Percentiles rank a stretch among this genome's conserved stretches.
Evolutionary conservation across 2,888 invertebrate genomes (phyloP).

Genomic region (Stenodema calcarata): DNA sequence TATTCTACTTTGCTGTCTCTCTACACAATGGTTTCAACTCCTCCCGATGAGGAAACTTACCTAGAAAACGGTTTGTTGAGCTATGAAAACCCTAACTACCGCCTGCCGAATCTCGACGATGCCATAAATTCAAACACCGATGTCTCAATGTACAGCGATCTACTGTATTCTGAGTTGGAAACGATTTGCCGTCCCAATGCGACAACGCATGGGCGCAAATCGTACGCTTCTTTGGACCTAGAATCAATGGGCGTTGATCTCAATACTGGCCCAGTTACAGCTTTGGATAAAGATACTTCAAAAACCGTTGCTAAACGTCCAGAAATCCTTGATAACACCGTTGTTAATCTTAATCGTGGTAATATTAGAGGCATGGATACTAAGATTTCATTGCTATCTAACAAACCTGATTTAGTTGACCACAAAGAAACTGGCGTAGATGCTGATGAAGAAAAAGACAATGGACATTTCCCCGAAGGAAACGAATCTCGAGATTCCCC

Average conservation of each 20-base stretch:
- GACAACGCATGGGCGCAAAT: slow-evolving; percentile 62
- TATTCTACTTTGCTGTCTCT: slow-evolving; percentile 69
- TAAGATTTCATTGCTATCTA: slow-evolving; percentile 56
- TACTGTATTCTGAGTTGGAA: slow-evolving; percentile 70
- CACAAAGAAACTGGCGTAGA: slow-evolving; percentile 55
- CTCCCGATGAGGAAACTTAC: slow-evolving; percentile 70
- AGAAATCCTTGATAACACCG: slow-evolving; percentile 51
- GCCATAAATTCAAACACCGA: slow-evolving; percentile 73
- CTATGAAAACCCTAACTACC: slow-evolving; percentile 92
- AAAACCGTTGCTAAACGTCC: slow-evolving; percentile 62
- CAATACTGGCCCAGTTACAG: slow-evolving; percentile 67
- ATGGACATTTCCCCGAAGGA: not conserved
- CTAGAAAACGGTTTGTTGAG: slow-evolving; percentile 87
- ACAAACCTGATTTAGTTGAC: slow-evolving; percentile 59
- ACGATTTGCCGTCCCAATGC: slow-evolving; percentile 66
- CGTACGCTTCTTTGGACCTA: slow-evolving; percentile 72
- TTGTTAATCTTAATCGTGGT: slow-evolving; percentile 58
- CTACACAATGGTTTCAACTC: slow-evolving; percentile 67
- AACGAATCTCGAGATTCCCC: slow-evolving; percentile 57
- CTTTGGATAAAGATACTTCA: slow-evolving; percentile 62
- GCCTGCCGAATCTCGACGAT: slow-evolving; percentile 77
- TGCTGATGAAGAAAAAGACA: slow-evolving; percentile 56
- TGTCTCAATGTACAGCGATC: slow-evolving; percentile 72
- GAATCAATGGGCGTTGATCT: slow-evolving; percentile 76
- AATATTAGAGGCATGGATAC: slow-evolving; percentile 57